Evolutionary conservation across 1,140 invertebrate species (phyloP).

Genomic region (Sycophaga agraensis): DNA sequence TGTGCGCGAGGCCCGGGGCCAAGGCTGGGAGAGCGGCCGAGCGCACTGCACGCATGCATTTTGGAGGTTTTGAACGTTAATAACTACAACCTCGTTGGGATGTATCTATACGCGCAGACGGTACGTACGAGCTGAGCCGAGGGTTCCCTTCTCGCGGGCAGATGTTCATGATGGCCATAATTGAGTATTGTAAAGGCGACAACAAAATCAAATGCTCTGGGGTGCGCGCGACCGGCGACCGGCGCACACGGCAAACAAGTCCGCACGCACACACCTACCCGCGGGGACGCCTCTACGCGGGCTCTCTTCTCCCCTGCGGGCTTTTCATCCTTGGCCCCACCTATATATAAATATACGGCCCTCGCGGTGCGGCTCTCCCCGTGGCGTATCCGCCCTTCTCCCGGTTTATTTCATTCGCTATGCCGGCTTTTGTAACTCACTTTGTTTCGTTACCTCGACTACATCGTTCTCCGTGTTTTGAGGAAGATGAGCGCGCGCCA

Average conservation of each 20-base stretch:
- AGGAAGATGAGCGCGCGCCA: not conserved
- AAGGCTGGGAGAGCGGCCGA: too few relatives aligned
- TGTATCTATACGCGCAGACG: too few relatives aligned
- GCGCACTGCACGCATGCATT: too few relatives aligned
- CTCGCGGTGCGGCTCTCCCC: not conserved
- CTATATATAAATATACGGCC: not conserved
- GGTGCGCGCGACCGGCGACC: slow-evolving; percentile 6
- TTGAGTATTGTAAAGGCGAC: slow-evolving; percentile 51
- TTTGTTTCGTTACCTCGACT: slow-evolving; percentile 7
- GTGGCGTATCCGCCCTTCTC: not conserved
- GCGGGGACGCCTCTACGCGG: too few relatives aligned
- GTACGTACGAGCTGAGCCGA: too few relatives aligned
- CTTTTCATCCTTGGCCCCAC: not conserved
- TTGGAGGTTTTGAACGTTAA: too few relatives aligned
- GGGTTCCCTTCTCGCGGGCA: slow-evolving; percentile 9
- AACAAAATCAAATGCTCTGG: slow-evolving; percentile 45
- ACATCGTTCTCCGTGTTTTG: slow-evolving; percentile 6
- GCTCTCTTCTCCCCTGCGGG: not conserved
- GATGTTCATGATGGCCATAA: slow-evolving; percentile 42
- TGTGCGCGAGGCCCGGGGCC: too few relatives aligned
- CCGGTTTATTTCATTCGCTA: not conserved
- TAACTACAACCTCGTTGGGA: too few relatives aligned
- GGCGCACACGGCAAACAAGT: too few relatives aligned
- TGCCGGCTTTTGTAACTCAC: slow-evolving; percentile 4
- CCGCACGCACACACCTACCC: too few relatives aligned